Evolutionary conservation across 37 sponge, comb jelly and placozoan genomes (phyloP).

Genomic region (Chondrilla cf. caribensis): DNA sequence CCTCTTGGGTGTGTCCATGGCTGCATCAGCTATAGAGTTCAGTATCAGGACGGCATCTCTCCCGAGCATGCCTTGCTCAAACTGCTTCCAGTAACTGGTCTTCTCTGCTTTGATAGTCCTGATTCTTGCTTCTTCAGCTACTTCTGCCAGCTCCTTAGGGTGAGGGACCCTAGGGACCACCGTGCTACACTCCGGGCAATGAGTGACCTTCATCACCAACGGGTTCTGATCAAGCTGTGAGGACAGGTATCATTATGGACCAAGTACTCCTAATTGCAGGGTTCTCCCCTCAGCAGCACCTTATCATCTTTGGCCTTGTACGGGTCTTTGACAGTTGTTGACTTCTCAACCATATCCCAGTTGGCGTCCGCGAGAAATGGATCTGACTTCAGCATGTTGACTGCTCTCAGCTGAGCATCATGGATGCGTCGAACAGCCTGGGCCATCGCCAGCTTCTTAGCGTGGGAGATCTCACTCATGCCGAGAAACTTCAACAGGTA

Average conservation of each 20-base stretch:
- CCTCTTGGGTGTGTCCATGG: constrained; percentile 68
- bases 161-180: constrained; percentile 58
- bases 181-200: constrained; percentile 47
- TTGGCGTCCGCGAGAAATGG: constrained; percentile 77
- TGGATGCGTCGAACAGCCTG: constrained; percentile 58
- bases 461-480: constrained; percentile 78
- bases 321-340: constrained; percentile 58
- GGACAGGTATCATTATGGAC: not conserved
- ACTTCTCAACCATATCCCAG: constrained; percentile 87
- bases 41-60: constrained; percentile 81
- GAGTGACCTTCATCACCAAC: constrained; percentile 22
- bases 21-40: constrained; percentile 69
- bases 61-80: constrained; percentile 81
- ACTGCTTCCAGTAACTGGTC: constrained; percentile 94
- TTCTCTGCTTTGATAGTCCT: constrained; percentile 86
- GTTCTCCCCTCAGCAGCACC: constrained; percentile 6
- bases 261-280: too few species aligned
- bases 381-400: constrained; percentile 79
- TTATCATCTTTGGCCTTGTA: constrained; percentile 31
- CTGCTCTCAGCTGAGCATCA: constrained; percentile 57
- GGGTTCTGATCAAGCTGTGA: constrained; percentile 19
- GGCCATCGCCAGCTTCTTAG: constrained; percentile 63
- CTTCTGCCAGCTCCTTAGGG: constrained; percentile 77
- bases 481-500: constrained; percentile 73
- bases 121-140: constrained; percentile 75